phyloP scores from a whole-genome alignment of 2,888 invertebrate species.

The Trisateles emortualis region DNA sequence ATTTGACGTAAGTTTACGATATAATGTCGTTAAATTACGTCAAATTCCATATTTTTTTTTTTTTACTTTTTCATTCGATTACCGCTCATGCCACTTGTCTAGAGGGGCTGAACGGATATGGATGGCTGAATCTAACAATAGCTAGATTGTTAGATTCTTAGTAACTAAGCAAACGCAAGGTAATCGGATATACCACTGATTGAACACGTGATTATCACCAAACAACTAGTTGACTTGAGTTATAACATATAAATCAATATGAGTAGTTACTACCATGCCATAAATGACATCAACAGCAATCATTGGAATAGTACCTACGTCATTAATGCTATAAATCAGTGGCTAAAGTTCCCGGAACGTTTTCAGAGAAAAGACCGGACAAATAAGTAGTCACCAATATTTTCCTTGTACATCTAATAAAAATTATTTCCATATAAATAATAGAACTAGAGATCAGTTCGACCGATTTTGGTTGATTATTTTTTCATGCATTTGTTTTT shows the following conservation, averaged over 20 bases:
- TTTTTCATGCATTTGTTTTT: too few relatives aligned
- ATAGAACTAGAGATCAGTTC: too few relatives aligned
- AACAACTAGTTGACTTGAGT: background rate
- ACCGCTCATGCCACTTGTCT: too few relatives aligned
- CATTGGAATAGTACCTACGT: slow-evolving; percentile 3
- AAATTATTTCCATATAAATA: too few relatives aligned
- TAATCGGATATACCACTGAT: background rate
- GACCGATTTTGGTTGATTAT: too few relatives aligned
- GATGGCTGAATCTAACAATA: too few relatives aligned
- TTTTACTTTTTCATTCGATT: too few relatives aligned
- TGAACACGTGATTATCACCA: background rate
- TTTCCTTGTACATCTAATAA: too few relatives aligned
- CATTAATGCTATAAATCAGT: slow-evolving; percentile 2
- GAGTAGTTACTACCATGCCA: background rate
- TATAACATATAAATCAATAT: background rate
- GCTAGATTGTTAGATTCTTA: background rate
- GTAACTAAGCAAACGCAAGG: background rate
- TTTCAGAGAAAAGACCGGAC: slow-evolving; percentile 5
- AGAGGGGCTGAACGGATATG: too few relatives aligned
- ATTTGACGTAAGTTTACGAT: too few relatives aligned
- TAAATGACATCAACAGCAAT: background rate
- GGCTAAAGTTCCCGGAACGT: background rate
- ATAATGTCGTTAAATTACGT: too few relatives aligned
- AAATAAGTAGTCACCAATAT: background rate
- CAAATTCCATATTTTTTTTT: too few relatives aligned